Evolutionary conservation across 1,140 invertebrate genomes (phyloP).

Genomic region (Drosophila kikkawai): DNA sequence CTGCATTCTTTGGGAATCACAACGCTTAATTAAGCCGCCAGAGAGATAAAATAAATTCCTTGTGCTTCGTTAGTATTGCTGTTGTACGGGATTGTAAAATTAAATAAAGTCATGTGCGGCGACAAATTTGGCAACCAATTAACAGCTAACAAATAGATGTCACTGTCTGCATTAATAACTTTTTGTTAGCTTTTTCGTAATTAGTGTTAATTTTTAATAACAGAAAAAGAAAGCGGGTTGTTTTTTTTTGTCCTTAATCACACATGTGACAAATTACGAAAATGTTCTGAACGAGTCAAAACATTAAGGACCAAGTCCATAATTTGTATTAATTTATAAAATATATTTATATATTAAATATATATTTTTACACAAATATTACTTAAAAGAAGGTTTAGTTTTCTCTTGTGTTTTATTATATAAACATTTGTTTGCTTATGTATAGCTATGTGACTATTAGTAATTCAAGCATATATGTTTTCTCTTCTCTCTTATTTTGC

Average conservation of each 20-base stretch:
- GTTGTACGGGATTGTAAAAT: slow-evolving; percentile 55
- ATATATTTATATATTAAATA: no score
- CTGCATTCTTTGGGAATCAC: slow-evolving; percentile 56
- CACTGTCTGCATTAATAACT: slow-evolving; percentile 38
- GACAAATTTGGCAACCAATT: slow-evolving; percentile 68
- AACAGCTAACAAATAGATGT: slow-evolving; percentile 80
- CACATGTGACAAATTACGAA: slow-evolving; percentile 50
- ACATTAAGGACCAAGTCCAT: neutral
- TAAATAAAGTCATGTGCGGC: slow-evolving; percentile 72
- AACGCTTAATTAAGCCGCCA: slow-evolving; percentile 64
- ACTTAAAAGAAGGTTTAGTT: neutral
- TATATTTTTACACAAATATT: no score
- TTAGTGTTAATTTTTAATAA: slow-evolving; percentile 51
- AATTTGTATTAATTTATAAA: no score
- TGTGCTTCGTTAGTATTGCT: slow-evolving; percentile 52
- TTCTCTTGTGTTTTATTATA: neutral
- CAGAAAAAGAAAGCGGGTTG: slow-evolving; percentile 47
- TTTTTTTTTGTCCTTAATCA: neutral
- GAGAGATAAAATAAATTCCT: slow-evolving; percentile 59
- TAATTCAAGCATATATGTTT: slow-evolving; percentile 1
- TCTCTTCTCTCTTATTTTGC: slow-evolving; percentile 27
- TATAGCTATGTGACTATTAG: neutral
- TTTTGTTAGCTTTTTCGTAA: slow-evolving; percentile 25
- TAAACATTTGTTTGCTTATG: neutral
- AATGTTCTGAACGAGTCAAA: neutral